These are phyloP conservation scores for Cnemophilus loriae DNA, from an alignment of 2,113 vertebrate genomes.

Conservation along the genomic window DNA sequence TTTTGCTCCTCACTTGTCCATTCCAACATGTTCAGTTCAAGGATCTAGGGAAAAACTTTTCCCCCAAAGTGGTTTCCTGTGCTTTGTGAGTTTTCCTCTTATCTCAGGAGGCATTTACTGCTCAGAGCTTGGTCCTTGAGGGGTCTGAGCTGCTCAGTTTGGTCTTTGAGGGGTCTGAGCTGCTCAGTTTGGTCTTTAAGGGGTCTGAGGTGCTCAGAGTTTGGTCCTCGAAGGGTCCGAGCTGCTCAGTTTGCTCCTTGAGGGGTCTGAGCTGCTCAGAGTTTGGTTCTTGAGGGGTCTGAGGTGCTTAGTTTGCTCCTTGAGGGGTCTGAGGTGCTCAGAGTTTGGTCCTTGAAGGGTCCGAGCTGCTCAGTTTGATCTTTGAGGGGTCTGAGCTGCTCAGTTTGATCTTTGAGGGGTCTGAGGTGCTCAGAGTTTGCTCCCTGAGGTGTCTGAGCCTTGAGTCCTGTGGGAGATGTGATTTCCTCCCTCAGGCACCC, in stretches of 20 bases:
- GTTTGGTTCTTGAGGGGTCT: not conserved
- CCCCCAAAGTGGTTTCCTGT: rapidly evolving
- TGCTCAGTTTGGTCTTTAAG: not conserved
- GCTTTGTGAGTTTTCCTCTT: not conserved
- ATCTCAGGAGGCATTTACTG: not conserved
- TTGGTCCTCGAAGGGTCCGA: not conserved
- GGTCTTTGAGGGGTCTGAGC: not conserved
- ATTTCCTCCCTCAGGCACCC: not conserved
- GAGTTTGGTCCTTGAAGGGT: rapidly evolving
- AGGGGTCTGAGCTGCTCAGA: not conserved
- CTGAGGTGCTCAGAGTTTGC: not conserved
- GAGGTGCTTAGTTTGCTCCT: not conserved
- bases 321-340: not conserved
- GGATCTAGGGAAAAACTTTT: not conserved
- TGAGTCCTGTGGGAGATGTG: rapidly evolving
- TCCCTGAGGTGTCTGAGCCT: not conserved
- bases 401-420: not conserved
- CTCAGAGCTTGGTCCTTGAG: not conserved
- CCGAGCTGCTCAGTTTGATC: not conserved
- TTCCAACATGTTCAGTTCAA: rapidly evolving
- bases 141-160: not conserved
- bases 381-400: rapidly evolving
- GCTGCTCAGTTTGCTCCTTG: not conserved
- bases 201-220: not conserved
- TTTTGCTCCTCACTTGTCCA: not conserved